phyloP scores from a whole-genome alignment of 2,888 invertebrate species.

The Dione vanillae region DNA sequence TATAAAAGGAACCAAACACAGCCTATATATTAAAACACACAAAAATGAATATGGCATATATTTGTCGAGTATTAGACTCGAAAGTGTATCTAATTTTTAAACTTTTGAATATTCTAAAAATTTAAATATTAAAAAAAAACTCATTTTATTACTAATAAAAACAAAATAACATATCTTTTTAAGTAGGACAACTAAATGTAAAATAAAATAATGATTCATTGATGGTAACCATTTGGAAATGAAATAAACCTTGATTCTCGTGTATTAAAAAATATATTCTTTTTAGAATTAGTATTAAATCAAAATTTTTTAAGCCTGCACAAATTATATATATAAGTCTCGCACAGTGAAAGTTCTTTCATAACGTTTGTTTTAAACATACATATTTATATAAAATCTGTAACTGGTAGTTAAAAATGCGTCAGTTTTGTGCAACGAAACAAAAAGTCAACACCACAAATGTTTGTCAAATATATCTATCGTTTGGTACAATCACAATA shows the following conservation, averaged over 20 bases:
- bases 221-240: neutral
- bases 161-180: too few species aligned
- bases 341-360: too few species aligned
- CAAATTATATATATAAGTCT: too few species aligned
- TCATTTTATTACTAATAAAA: too few species aligned
- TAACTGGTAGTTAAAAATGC: too few species aligned
- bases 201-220: neutral
- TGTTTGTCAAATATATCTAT: neutral
- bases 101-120: neutral
- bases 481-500: neutral
- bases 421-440: neutral
- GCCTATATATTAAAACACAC: neutral
- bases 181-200: too few species aligned
- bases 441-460: neutral
- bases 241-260: neutral
- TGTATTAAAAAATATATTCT: too few species aligned
- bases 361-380: too few species aligned
- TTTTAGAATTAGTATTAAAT: too few species aligned
- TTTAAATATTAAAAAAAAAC: too few species aligned
- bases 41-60: neutral
- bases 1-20: slow-evolving; percentile 25
- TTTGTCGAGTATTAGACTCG: neutral
- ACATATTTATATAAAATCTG: too few species aligned
- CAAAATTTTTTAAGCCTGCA: too few species aligned
- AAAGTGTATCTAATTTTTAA: neutral